Conservation (phyloP, 2,797 vertebrate species). For the Hydrophis major region DNA sequence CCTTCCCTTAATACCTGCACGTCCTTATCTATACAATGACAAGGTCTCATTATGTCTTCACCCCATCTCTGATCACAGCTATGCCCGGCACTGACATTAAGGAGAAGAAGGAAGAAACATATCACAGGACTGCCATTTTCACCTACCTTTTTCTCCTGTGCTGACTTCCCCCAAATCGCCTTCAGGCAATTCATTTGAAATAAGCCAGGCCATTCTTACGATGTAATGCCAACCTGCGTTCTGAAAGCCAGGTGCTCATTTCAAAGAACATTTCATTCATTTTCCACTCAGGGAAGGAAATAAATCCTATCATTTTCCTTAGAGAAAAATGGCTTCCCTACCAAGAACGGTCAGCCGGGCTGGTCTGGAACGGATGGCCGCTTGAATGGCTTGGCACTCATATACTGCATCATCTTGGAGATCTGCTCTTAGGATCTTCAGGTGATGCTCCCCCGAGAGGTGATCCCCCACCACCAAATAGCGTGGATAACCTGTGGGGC, state of each 20-base stretch:
- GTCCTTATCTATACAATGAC: not conserved
- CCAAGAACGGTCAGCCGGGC: slow-evolving; percentile 94
- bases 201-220: not conserved
- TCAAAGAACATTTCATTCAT: not conserved
- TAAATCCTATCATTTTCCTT: accelerated
- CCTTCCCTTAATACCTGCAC: not conserved
- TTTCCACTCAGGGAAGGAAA: accelerated
- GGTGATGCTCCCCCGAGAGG: slow-evolving; percentile 89
- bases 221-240: accelerated
- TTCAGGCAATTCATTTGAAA: not conserved
- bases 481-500: slow-evolving; percentile 88
- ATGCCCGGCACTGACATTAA: not conserved
- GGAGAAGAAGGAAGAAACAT: not conserved
- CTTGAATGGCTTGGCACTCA: slow-evolving; percentile 97
- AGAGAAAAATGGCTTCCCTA: slow-evolving; percentile 64
- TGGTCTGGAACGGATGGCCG: slow-evolving; percentile 90
- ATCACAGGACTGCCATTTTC: not conserved
- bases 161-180: not conserved
- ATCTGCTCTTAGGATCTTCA: slow-evolving; percentile 91
- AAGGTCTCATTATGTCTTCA: too few relatives aligned
- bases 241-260: not conserved
- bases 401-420: slow-evolving; percentile 94
- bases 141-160: too few relatives aligned
- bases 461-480: slow-evolving; percentile 96
- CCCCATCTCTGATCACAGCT: not conserved